These are phyloP conservation scores for Camponotus floridanus DNA, from an alignment of 1,140 invertebrate genomes.

Conservation along the genomic window DNA sequence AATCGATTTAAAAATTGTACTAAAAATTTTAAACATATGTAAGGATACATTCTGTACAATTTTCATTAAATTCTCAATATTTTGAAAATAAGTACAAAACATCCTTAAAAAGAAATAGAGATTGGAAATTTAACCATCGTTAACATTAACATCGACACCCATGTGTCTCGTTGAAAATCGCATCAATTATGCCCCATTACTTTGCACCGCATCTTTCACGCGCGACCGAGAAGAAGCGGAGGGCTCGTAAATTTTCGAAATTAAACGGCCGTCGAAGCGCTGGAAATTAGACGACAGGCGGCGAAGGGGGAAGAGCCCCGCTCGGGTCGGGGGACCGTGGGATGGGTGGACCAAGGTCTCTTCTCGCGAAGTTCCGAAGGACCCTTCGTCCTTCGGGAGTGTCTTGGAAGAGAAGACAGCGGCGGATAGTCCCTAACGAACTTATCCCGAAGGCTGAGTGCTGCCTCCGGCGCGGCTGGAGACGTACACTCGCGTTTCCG, in stretches of 20 bases:
- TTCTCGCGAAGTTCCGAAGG: slow-evolving; percentile 63
- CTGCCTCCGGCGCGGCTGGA: slow-evolving; percentile 58
- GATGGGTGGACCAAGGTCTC: slow-evolving; percentile 21
- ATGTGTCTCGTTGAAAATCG: slow-evolving; percentile 6
- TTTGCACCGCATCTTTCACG: slow-evolving; percentile 8
- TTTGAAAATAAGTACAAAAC: no score
- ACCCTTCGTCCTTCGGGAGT: slow-evolving; percentile 70
- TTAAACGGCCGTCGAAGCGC: slow-evolving; percentile 70
- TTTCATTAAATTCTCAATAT: no score
- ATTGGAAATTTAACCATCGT: neutral
- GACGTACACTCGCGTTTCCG: slow-evolving; percentile 62
- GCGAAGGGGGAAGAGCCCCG: neutral
- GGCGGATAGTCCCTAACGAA: slow-evolving; percentile 78
- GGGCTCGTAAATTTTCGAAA: slow-evolving; percentile 67
- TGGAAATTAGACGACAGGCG: slow-evolving; percentile 69
- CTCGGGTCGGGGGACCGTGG: neutral
- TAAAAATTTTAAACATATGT: no score
- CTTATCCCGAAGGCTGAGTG: slow-evolving; percentile 78
- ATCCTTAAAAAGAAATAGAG: neutral
- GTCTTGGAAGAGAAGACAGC: slow-evolving; percentile 71
- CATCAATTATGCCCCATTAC: slow-evolving; percentile 40
- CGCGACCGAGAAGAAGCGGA: slow-evolving; percentile 28
- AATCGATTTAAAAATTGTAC: no score
- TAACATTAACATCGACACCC: neutral
- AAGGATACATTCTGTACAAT: no score